Conservation (phyloP, 2,888 invertebrate genomes). For the Cataglyphis altisquamis region DNA sequence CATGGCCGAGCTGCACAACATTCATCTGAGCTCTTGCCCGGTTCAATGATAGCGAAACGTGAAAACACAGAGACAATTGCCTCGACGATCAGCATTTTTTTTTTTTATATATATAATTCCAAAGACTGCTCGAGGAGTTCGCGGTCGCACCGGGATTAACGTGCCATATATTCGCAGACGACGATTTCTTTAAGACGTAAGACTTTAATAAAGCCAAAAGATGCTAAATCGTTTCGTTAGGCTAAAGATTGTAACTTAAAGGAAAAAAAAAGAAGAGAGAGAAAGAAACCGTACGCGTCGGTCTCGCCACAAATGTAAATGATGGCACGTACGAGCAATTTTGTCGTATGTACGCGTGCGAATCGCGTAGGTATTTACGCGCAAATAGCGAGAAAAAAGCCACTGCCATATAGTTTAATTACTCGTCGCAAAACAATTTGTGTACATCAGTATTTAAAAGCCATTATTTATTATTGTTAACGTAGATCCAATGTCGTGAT, state of each 20-base stretch:
- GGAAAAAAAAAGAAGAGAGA: background rate
- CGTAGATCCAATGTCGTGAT: constrained; percentile 70
- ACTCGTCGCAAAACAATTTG: constrained; percentile 78
- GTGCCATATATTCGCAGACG: constrained; percentile 75
- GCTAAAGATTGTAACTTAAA: constrained; percentile 36
- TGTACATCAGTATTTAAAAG: constrained; percentile 86
- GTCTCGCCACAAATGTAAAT: constrained; percentile 46
- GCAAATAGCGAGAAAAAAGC: constrained; percentile 73
- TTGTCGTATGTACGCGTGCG: constrained; percentile 41
- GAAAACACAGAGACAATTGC: constrained; percentile 36
- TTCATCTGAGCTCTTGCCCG: constrained; percentile 95
- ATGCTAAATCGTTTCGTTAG: constrained; percentile 79
- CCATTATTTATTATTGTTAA: constrained; percentile 84
- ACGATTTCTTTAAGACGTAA: constrained; percentile 70
- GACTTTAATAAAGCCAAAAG: constrained; percentile 85
- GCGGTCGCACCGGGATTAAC: constrained; percentile 67
- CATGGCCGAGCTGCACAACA: constrained; percentile 93
- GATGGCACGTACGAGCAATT: constrained; percentile 64
- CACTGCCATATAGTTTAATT: constrained; percentile 84
- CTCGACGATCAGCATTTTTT: constrained; percentile 58
- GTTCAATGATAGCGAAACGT: constrained; percentile 79
- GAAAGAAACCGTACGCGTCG: background rate
- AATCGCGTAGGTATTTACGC: constrained; percentile 47
- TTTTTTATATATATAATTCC: constrained; percentile 70
- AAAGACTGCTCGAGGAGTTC: constrained; percentile 77